Percentiles rank a stretch among this genome's conserved stretches.
Evolutionary conservation across 1,140 invertebrate genomes (phyloP).

Genomic region (Bradysia coprophila): DNA sequence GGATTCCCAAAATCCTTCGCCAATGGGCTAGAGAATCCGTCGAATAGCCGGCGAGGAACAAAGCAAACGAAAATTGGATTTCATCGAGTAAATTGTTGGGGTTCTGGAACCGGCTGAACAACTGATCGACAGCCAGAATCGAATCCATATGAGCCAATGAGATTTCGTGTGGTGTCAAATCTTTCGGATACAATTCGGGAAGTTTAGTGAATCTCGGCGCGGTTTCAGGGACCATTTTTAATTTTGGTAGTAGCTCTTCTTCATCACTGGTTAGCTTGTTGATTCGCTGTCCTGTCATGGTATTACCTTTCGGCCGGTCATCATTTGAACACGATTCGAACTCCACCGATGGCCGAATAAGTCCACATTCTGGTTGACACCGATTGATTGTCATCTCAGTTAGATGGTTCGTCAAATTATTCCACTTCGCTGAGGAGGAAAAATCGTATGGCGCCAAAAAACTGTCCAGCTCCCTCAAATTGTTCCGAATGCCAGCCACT

Average conservation of each 20-base stretch:
- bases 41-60: constrained; percentile 84
- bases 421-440: constrained; percentile 75
- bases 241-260: constrained; percentile 56
- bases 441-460: constrained; percentile 84
- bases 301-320: constrained; percentile 32
- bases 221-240: constrained; percentile 60
- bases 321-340: constrained; percentile 40
- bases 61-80: constrained; percentile 79
- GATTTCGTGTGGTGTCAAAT: constrained; percentile 60
- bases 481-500: constrained; percentile 42
- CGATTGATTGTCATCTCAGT: constrained; percentile 30
- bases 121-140: constrained; percentile 50
- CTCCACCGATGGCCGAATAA: constrained; percentile 50
- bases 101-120: constrained; percentile 41
- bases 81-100: constrained; percentile 60
- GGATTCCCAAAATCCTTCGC: constrained; percentile 65
- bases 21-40: constrained; percentile 93
- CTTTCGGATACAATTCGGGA: constrained; percentile 60
- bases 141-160: constrained; percentile 74
- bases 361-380: constrained; percentile 38
- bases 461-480: constrained; percentile 57
- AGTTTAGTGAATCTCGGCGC: constrained; percentile 61
- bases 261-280: constrained; percentile 38
- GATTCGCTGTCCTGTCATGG: constrained; percentile 13
- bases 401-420: constrained; percentile 56